Conservation (phyloP, 2,113 vertebrate species). For the Erythrocebus patas region DNA sequence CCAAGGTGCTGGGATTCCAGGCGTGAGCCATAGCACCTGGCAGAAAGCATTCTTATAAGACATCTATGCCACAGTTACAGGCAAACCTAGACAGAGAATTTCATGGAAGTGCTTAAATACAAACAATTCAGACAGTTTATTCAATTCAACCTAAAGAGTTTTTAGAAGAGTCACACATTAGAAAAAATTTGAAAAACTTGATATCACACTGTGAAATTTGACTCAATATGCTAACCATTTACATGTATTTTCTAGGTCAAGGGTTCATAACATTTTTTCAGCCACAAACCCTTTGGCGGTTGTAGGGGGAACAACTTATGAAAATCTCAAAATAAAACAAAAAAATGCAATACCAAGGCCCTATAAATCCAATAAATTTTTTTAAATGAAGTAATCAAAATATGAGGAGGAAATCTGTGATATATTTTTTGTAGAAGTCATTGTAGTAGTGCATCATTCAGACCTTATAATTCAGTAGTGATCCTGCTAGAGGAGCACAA, state of each 20-base stretch:
- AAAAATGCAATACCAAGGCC: not conserved
- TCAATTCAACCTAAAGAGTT: not conserved
- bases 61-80: not conserved
- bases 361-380: not conserved
- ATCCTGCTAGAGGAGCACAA: not conserved
- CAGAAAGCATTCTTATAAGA: not conserved
- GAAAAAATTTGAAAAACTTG: not conserved
- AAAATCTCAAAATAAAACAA: not conserved
- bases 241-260: not conserved
- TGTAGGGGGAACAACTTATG: not conserved
- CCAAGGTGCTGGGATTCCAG: too few species aligned
- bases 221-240: not conserved
- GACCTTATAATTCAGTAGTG: not conserved
- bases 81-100: not conserved
- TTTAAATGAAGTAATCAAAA: not conserved
- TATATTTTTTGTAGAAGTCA: not conserved
- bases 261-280: not conserved
- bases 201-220: not conserved
- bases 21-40: too few species aligned
- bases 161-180: not conserved
- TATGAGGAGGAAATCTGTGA: not conserved
- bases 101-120: not conserved
- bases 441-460: not conserved
- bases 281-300: not conserved
- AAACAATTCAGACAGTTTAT: not conserved